Evolutionary conservation across 2,113 vertebrate genomes (phyloP), one percentile per base, ranked within the genome.

Genomic region (Alligator sinensis): DNA sequence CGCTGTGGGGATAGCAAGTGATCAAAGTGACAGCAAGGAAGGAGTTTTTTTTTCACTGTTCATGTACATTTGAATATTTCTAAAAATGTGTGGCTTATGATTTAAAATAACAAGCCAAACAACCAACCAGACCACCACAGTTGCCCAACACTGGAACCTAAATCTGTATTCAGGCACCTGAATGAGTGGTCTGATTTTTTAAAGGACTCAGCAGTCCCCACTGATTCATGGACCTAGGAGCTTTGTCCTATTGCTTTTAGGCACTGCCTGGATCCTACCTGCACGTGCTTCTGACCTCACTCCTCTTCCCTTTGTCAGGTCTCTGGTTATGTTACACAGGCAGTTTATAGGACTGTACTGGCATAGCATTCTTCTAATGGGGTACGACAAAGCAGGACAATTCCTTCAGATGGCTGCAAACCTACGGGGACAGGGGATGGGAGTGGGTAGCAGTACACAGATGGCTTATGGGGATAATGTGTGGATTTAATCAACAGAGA

Each of bases 211-310:
- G 22, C 22, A 92, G 72, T 66, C 91, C 85, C 80, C 86, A 61
- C 5, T 25, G 8, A 1, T 25, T 89, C 72, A 70, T 84, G 64
- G 19, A 72, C 47, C 70, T 79, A 6, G 38, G 77, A 61, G 84
- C 59, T 77, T 55, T 74, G 3, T 86, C 84, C 62, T 88, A 38
- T 30, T 89, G 34, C 77, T 95, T 93, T 76, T 76, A 82, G 83
- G 70, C 63, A 75, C 22, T 82, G 16, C 54, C 86, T 83, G 64
- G 86, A 83, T 55, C 91, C 15, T 18, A 72, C 47, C 28, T 47
- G n/a, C 86, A 84, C 6, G 82, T 82, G n/a, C 18, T 92, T 93
- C 85, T 89, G 54, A 81, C 61, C 30, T 77, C 92, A 87, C 16
- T 16, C 16, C 63, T 83, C 54, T 81, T 89, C 18, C 75, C 47